Evolutionary conservation across 2,113 vertebrate genomes (phyloP).

Genomic region (Chelonoidis abingdonii): DNA sequence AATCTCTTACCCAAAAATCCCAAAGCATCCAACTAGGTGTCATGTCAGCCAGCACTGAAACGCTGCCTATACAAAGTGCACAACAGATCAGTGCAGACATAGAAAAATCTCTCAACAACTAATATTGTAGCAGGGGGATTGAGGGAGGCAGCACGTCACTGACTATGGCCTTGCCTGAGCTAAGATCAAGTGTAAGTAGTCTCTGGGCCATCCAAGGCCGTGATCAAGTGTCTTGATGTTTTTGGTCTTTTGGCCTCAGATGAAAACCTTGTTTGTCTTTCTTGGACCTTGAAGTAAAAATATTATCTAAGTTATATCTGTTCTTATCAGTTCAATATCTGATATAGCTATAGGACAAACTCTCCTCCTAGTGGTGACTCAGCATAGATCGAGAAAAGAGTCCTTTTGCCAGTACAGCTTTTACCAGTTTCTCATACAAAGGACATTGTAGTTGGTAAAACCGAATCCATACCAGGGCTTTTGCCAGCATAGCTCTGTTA

Average conservation of each 20-base stretch:
- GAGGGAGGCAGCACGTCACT: not conserved
- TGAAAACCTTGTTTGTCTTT: too few species aligned
- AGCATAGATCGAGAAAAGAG: not conserved
- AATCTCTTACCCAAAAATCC: not conserved
- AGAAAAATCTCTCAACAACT: not conserved
- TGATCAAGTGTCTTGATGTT: too few species aligned
- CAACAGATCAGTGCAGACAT: not conserved
- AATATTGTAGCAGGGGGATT: not conserved
- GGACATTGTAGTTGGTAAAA: too few species aligned
- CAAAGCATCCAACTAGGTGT: not conserved
- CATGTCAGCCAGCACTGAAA: not conserved
- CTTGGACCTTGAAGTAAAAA: too few species aligned
- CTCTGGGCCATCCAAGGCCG: too few species aligned
- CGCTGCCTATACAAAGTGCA: not conserved
- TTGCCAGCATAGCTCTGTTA: not conserved
- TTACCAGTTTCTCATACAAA: not conserved
- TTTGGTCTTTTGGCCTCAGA: too few species aligned
- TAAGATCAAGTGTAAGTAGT: too few species aligned
- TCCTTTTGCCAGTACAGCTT: not conserved
- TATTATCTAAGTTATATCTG: too few species aligned
- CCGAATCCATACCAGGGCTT: not conserved
- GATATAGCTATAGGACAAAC: not conserved
- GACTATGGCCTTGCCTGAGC: too few species aligned
- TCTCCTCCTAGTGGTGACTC: not conserved
- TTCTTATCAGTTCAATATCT: too few species aligned